These are phyloP conservation scores for Caenorhabditis inopinata DNA, from an alignment of 1,140 invertebrate species.

Conservation along the genomic window DNA sequence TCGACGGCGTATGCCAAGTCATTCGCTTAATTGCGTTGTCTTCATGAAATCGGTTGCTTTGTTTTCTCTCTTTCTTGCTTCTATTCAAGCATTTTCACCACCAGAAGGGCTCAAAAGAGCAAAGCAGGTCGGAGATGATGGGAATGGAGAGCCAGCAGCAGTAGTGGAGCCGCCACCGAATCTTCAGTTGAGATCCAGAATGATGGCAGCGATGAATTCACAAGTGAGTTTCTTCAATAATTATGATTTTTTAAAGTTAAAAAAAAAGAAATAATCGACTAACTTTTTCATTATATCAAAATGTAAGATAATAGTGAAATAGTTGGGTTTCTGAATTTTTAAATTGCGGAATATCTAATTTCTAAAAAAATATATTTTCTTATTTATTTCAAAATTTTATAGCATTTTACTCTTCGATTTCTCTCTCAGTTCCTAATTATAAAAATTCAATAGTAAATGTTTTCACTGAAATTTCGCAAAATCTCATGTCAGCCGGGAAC, in stretches of 20 bases:
- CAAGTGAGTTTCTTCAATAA: neutral
- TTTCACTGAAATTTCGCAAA: too few species aligned
- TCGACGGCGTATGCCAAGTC: neutral
- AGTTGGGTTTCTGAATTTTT: too few species aligned
- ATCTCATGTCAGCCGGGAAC: too few species aligned
- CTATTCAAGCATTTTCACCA: neutral
- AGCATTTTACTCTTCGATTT: too few species aligned
- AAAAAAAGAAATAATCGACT: too few species aligned
- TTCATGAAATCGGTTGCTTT: neutral
- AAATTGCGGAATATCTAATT: too few species aligned
- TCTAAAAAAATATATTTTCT: too few species aligned
- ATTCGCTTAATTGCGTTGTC: neutral
- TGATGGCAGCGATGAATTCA: slow-evolving; percentile 41
- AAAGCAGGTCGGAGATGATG: slow-evolving; percentile 17
- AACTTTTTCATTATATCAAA: too few species aligned
- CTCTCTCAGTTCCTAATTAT: too few species aligned
- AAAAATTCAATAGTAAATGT: too few species aligned
- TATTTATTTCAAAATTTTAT: too few species aligned
- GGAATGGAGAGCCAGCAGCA: neutral
- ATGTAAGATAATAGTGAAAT: too few species aligned
- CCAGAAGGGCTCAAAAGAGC: slow-evolving; percentile 29
- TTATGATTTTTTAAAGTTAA: neutral
- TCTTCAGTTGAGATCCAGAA: slow-evolving; percentile 10
- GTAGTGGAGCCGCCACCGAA: slow-evolving; percentile 7
- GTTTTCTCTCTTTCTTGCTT: neutral